Evolutionary conservation across 1,140 invertebrate species (phyloP).

Genomic region (Procambarus virginalis): DNA sequence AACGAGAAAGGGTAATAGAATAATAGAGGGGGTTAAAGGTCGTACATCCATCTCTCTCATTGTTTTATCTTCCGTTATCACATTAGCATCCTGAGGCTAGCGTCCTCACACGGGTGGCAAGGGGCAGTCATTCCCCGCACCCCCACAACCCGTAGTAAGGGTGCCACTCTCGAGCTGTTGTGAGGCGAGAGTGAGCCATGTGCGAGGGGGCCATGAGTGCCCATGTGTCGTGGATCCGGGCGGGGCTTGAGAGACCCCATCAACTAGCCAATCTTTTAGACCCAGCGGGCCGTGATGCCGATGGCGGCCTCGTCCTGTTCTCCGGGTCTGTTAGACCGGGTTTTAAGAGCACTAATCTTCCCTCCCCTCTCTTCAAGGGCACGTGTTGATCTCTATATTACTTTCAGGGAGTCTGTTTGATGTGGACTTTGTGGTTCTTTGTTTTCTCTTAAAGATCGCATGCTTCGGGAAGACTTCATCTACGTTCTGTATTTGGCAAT

Average conservation of each 20-base stretch:
- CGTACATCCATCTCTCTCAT: not conserved
- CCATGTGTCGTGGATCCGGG: not conserved
- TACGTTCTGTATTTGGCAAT: too few relatives aligned
- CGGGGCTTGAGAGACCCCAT: not conserved
- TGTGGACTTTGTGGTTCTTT: too few relatives aligned
- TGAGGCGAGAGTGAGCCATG: not conserved
- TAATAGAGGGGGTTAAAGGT: not conserved
- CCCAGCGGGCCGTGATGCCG: not conserved
- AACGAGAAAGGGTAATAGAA: not conserved
- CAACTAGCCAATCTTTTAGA: not conserved
- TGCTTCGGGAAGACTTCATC: too few relatives aligned
- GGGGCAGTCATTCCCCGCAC: not conserved
- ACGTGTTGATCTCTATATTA: too few relatives aligned
- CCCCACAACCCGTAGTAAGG: not conserved
- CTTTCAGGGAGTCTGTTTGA: too few relatives aligned
- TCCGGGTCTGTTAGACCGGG: not conserved
- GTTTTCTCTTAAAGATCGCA: too few relatives aligned
- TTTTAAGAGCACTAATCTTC: not conserved
- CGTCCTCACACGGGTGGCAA: not conserved
- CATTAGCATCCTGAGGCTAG: not conserved
- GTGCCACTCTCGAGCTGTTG: not conserved
- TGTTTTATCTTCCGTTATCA: conserved; percentile 2
- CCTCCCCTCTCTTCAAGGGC: not conserved
- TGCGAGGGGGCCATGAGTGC: not conserved
- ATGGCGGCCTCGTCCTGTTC: not conserved